Evolutionary conservation across 2,113 vertebrate species (phyloP), one percentile per base, ranked within the genome.

Genomic region (Pogonocichla stellata): DNA sequence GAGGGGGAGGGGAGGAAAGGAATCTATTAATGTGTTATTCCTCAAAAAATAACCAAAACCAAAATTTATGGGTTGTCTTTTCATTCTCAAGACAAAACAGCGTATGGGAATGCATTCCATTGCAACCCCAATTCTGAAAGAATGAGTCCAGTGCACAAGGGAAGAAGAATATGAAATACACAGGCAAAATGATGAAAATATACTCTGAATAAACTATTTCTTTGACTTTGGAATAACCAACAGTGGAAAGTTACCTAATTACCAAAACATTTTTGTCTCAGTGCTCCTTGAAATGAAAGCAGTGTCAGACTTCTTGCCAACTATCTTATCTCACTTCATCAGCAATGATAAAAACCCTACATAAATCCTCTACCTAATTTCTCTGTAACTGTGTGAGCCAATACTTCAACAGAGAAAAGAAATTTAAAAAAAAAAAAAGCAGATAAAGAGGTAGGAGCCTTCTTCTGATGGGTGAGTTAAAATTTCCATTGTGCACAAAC

Each of bases 171-270:
- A 60, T 19, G 47, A 71, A 86, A 90, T 19, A 47, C 43, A 48
- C 15, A 61, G 48, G 14, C 51, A 71, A 31, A 80, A 61, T 2
- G 1, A 69, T 81, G 72, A 62, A 71, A 82, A 70, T 75, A 58
- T 83, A 51, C 28, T 54, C 60, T 79, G 83, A 88, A 81, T 81
- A 78, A 89, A 79, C 60, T 24, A 51, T 75, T 71, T 66, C 47
- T 88, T 73, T 74, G 75, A 66, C 57, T 92, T 70, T 69, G 48
- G 48, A 86, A 85, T 75, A 94, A 74, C 60, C 50, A 94, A 31
- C 64, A 89, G 80, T 93, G 90, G 93, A 96, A 97, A 97, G 78
- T 93, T 95, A 96, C 92, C 72, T 82, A 90, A 97, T 95, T 97
- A 90, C 65, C 56, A 84, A 93, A 95, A 86, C 48, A 93, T 78